Conservation (phyloP, 2,797 vertebrate genomes). For the Platalea minor region DNA sequence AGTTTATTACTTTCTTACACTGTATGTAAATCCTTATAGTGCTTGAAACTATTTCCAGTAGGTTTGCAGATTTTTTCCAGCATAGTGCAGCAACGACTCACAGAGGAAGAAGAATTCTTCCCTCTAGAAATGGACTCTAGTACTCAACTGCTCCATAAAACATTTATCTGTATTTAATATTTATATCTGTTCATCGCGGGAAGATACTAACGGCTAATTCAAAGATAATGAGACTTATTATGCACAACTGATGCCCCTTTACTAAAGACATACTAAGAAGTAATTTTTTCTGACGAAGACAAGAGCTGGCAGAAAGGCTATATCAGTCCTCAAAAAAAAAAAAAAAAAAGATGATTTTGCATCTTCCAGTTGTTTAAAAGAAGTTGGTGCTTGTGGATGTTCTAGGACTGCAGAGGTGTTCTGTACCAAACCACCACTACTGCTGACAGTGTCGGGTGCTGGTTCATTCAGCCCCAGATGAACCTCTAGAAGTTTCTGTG, state of each 20-base stretch:
- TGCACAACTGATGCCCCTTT: background rate
- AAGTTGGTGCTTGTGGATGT: background rate
- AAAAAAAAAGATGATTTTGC: background rate
- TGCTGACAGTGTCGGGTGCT: background rate
- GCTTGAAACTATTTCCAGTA: background rate
- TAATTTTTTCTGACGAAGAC: background rate
- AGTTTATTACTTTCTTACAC: background rate
- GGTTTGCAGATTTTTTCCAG: background rate
- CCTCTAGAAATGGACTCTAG: background rate
- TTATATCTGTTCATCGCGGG: background rate
- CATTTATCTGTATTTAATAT: constrained; percentile 29
- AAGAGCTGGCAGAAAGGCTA: background rate
- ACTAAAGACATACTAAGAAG: background rate
- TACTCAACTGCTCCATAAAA: background rate
- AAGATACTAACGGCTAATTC: background rate
- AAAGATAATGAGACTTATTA: background rate
- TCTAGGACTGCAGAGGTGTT: background rate
- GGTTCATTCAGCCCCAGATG: background rate
- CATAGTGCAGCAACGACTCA: background rate
- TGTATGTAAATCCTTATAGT: background rate
- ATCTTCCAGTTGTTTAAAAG: background rate
- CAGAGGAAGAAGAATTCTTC: background rate
- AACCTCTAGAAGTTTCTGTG: background rate
- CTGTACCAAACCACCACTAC: background rate
- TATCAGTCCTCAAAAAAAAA: background rate